These are phyloP conservation scores for Scaptomyza tumidula DNA, from an alignment of 2,888 invertebrate species.

Conservation along the genomic window DNA sequence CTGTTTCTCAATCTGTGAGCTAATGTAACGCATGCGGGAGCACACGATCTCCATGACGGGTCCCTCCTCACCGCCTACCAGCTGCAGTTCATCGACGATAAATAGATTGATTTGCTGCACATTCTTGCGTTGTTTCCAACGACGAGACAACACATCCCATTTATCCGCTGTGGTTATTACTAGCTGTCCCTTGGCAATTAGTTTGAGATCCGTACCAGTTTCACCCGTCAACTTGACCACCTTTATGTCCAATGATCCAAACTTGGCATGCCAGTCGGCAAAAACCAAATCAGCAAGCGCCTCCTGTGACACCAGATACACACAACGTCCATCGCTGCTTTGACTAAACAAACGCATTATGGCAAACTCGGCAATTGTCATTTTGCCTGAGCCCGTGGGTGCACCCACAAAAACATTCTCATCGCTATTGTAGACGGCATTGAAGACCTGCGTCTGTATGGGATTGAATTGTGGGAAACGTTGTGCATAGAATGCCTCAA, in stretches of 20 bases:
- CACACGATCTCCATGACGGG: constrained; percentile 97
- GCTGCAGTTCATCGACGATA: constrained; percentile 97
- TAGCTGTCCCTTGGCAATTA: constrained; percentile 96
- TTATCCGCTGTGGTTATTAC: constrained; percentile 98
- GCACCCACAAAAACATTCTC: constrained; percentile 99
- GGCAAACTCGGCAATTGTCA: constrained; percentile 98
- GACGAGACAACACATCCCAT: constrained; percentile 98
- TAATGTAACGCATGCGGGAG: constrained; percentile 97
- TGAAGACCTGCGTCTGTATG: constrained; percentile 99
- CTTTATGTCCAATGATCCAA: constrained; percentile 91
- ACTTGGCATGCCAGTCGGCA: constrained; percentile 96
- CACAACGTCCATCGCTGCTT: constrained; percentile 92
- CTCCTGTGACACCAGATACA: constrained; percentile 97
- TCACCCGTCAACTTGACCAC: constrained; percentile 98
- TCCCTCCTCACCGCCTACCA: constrained; percentile 95
- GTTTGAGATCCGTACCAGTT: constrained; percentile 97
- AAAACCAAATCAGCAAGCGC: constrained; percentile 95
- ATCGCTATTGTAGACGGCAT: constrained; percentile 98
- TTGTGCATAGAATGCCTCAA: constrained; percentile 93
- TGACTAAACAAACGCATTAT: constrained; percentile 93
- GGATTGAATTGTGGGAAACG: constrained; percentile 98
- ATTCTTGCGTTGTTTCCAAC: constrained; percentile 99
- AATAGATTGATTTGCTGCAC: constrained; percentile 98
- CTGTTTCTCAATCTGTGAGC: constrained; percentile 95
- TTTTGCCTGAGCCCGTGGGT: constrained; percentile 96